Evolutionary conservation across 1,140 invertebrate species (phyloP).

Genomic region (Megalopta genalis): DNA sequence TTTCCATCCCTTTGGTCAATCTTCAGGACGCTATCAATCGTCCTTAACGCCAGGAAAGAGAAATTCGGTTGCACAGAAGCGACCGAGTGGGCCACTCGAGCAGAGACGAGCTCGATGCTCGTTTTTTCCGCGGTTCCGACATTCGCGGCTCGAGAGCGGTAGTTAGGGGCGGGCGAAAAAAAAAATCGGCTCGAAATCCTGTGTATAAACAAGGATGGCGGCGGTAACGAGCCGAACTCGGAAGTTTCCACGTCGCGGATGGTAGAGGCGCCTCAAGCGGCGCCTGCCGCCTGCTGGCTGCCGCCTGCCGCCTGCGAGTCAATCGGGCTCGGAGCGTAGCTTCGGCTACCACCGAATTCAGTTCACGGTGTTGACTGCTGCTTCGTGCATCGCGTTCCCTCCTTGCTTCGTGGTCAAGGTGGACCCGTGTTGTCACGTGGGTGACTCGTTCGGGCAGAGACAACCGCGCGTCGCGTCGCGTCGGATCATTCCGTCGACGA

Average conservation of each 20-base stretch:
- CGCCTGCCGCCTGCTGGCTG: conserved; percentile 14
- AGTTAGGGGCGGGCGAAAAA: neutral
- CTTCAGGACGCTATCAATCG: no score
- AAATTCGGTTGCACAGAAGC: no score
- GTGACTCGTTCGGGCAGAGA: neutral
- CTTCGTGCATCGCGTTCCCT: conserved; percentile 41
- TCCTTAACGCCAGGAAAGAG: no score
- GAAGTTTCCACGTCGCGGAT: conserved; percentile 54
- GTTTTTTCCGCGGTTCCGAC: neutral
- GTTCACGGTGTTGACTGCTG: conserved; percentile 58
- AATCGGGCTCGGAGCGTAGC: conserved; percentile 68
- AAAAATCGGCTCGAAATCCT: neutral
- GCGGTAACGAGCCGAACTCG: conserved; percentile 31
- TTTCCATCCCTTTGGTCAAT: no score
- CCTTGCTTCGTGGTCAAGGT: conserved; percentile 46
- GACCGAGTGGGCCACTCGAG: no score
- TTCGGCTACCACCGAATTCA: conserved; percentile 66
- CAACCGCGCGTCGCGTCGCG: neutral
- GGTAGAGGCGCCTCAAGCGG: conserved; percentile 56
- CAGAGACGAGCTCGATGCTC: no score
- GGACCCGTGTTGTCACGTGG: conserved; percentile 47
- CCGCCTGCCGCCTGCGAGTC: conserved; percentile 46
- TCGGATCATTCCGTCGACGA: neutral
- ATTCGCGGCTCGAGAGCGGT: neutral
- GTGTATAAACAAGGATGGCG: conserved; percentile 36